Evolutionary conservation across 2,888 invertebrate genomes (phyloP).

Genomic region (Drosophila formosana): DNA sequence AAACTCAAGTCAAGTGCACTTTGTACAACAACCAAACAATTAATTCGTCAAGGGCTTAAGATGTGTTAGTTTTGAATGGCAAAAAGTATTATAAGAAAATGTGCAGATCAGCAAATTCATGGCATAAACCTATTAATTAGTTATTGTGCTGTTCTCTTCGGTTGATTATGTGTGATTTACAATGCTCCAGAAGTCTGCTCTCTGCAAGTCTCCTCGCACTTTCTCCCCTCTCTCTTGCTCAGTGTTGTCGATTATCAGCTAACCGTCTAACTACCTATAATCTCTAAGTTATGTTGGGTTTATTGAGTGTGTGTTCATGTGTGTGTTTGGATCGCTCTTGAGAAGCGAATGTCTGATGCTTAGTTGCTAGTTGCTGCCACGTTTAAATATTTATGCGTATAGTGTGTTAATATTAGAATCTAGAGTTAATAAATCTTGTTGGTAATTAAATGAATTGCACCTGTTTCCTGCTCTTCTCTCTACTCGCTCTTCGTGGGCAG

Average conservation of each 20-base stretch:
- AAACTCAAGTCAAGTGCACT: conserved; percentile 14
- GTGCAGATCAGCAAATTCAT: conserved; percentile 3
- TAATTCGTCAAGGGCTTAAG: background rate
- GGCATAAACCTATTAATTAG: background rate
- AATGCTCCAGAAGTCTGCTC: background rate
- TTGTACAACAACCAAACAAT: conserved; percentile 2
- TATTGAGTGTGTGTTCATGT: conserved; percentile 15
- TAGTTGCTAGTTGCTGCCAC: conserved; percentile 1
- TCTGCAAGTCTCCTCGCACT: background rate
- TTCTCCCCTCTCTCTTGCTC: background rate
- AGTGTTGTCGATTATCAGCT: conserved; percentile 22
- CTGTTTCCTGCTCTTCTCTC: background rate
- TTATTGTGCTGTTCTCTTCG: background rate
- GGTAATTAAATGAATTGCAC: conserved; percentile 12
- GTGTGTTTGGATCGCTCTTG: background rate
- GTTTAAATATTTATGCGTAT: conserved; percentile 18
- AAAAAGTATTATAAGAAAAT: background rate
- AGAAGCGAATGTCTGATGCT: conserved; percentile 1
- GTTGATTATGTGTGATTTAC: background rate
- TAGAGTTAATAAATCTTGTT: conserved; percentile 21
- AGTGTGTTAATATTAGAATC: conserved; percentile 3
- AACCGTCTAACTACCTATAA: conserved; percentile 44
- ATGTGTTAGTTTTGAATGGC: background rate
- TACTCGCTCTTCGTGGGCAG: conserved; percentile 70
- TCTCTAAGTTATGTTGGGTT: conserved; percentile 34